phyloP scores from a whole-genome alignment of 2,888 invertebrate species.

The Mayetiola destructor region DNA sequence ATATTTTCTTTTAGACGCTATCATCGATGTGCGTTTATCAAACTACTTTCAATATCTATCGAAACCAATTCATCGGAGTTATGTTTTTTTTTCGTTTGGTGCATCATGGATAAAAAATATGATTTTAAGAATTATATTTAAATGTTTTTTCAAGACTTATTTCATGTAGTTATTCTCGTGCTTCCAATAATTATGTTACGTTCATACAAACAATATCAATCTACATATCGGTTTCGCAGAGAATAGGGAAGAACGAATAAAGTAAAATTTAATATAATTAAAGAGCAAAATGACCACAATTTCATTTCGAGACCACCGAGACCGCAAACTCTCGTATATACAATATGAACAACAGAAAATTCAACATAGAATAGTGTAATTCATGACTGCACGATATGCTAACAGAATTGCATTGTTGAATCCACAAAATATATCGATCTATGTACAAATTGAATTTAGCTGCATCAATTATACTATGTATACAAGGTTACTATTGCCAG shows the following conservation, averaged over 20 bases:
- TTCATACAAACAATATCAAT: not conserved
- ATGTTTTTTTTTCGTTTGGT: not conserved
- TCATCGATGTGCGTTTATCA: not conserved
- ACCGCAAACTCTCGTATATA: not conserved
- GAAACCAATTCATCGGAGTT: slow-evolving; percentile 1
- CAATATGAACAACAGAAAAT: not conserved
- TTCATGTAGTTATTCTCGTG: not conserved
- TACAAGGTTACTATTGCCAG: not conserved
- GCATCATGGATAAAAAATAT: not conserved
- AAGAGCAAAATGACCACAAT: not conserved
- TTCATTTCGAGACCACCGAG: not conserved
- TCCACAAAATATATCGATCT: not conserved
- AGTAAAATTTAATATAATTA: not conserved
- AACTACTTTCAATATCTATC: slow-evolving; percentile 4
- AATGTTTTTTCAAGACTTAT: not conserved
- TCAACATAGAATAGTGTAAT: not conserved
- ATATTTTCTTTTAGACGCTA: not conserved
- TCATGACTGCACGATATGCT: not conserved
- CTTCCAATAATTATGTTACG: not conserved
- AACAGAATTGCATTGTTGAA: not conserved
- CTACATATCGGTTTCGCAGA: not conserved
- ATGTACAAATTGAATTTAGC: slow-evolving; percentile 11
- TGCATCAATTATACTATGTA: not conserved
- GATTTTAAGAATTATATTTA: not conserved
- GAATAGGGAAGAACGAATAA: not conserved